phyloP scores from a whole-genome alignment of 1,140 invertebrate species.

The Caenorhabditis brenneri region DNA sequence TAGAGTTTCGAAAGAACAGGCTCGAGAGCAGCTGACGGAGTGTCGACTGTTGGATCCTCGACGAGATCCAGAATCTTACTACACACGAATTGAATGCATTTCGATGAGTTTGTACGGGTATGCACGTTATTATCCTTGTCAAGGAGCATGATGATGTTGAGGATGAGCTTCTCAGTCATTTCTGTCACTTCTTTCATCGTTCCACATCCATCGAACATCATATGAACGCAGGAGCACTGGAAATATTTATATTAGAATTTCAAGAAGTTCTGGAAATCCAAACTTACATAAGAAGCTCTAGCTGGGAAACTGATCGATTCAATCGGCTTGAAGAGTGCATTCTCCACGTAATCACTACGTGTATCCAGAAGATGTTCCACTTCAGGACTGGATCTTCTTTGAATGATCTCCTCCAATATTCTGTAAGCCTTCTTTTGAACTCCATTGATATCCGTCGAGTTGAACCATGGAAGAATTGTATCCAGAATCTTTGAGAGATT shows the following conservation, averaged over 20 bases:
- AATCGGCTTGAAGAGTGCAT: constrained; percentile 36
- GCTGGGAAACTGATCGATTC: constrained; percentile 44
- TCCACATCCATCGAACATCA: constrained; percentile 24
- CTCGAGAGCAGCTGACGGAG: constrained; percentile 37
- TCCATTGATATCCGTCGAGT: constrained; percentile 17
- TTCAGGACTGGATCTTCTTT: constrained; percentile 35
- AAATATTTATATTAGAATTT: too few relatives aligned
- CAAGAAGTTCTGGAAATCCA: background rate
- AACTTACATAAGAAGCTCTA: constrained; percentile 38
- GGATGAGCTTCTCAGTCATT: constrained; percentile 31
- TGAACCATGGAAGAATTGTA: constrained; percentile 51
- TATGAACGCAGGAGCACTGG: constrained; percentile 36
- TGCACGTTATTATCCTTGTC: constrained; percentile 52
- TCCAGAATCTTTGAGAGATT: constrained; percentile 48
- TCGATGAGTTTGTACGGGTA: constrained; percentile 38
- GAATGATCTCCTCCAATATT: constrained; percentile 54
- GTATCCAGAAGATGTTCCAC: constrained; percentile 22
- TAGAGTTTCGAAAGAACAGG: constrained; percentile 52
- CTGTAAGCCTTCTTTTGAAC: constrained; percentile 58
- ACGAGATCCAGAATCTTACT: constrained; percentile 30
- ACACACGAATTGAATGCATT: constrained; percentile 45
- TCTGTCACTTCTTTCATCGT: constrained; percentile 29
- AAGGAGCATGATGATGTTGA: constrained; percentile 41
- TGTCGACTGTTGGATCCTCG: constrained; percentile 2
- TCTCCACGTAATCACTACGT: constrained; percentile 15